Conservation (phyloP, 2,888 invertebrate species). For the Cosmia trapezina region DNA sequence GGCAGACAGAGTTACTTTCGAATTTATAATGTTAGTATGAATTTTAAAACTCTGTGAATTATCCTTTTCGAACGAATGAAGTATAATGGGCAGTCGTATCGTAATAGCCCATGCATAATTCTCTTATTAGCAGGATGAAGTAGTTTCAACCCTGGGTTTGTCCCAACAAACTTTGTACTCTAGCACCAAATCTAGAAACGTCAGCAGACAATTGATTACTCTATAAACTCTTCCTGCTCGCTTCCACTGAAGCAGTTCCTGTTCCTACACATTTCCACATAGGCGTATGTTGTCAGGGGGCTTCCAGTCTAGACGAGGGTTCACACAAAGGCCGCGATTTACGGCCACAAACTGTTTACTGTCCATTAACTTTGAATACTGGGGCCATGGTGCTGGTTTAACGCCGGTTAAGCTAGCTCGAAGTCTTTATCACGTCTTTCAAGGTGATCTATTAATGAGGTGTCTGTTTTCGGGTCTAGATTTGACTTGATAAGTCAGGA, state of each 20-base stretch:
- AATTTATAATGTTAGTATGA: too few relatives aligned
- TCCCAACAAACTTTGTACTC: neutral
- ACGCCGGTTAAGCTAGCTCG: neutral
- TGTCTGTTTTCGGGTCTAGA: neutral
- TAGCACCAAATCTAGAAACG: neutral
- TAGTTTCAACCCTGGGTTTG: neutral
- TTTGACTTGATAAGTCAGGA: neutral
- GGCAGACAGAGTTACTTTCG: too few relatives aligned
- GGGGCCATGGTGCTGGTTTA: conserved; percentile 11
- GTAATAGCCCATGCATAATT: too few relatives aligned
- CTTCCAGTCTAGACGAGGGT: conserved; percentile 64
- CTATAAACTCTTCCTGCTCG: conserved; percentile 6
- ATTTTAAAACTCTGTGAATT: neutral
- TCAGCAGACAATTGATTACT: conserved; percentile 1
- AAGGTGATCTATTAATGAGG: neutral
- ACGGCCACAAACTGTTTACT: conserved; percentile 56
- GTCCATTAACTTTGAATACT: conserved; percentile 55
- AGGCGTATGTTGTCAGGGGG: conserved; percentile 43
- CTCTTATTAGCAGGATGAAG: neutral
- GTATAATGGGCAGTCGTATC: too few relatives aligned
- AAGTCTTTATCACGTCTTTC: conserved; percentile 24
- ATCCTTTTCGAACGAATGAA: neutral
- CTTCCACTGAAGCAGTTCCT: conserved; percentile 18
- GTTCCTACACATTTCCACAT: conserved; percentile 18
- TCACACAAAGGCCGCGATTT: conserved; percentile 54